Percentiles rank a stretch among this genome's conserved stretches.
Evolutionary conservation across 1,140 invertebrate species (phyloP).

Genomic region (Drosophila busckii): DNA sequence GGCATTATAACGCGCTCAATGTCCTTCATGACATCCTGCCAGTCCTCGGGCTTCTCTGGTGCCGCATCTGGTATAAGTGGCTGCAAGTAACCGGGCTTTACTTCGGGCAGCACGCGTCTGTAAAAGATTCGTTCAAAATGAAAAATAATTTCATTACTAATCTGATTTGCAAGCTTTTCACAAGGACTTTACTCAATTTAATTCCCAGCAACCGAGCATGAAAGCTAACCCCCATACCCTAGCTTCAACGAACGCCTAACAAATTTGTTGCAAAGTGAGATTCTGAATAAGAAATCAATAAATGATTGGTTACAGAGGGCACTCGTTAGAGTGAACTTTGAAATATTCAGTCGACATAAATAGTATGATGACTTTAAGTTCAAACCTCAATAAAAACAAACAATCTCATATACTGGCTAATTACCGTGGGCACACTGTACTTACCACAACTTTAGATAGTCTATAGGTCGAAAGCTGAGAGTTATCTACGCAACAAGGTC

Average conservation of each 20-base stretch:
- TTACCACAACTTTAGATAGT: too few relatives aligned
- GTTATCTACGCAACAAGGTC: too few relatives aligned
- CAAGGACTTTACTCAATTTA: slow-evolving; percentile 34
- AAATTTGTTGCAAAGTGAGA: too few relatives aligned
- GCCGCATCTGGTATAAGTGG: slow-evolving; percentile 90
- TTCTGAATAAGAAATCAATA: too few relatives aligned
- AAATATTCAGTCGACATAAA: too few relatives aligned
- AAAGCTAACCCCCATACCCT: not conserved
- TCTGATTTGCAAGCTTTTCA: slow-evolving; percentile 29
- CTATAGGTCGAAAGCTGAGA: not conserved
- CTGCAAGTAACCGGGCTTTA: slow-evolving; percentile 91
- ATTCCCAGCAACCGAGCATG: slow-evolving; percentile 1
- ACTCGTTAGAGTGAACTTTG: too few relatives aligned
- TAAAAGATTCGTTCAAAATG: slow-evolving; percentile 62
- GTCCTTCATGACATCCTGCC: slow-evolving; percentile 94
- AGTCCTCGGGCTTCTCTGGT: slow-evolving; percentile 89
- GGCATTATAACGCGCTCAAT: slow-evolving; percentile 98
- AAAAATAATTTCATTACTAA: slow-evolving; percentile 38
- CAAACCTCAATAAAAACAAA: too few relatives aligned
- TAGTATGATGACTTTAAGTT: too few relatives aligned
- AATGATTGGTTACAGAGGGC: too few relatives aligned
- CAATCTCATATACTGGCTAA: too few relatives aligned
- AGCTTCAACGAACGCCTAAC: too few relatives aligned
- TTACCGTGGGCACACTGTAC: too few relatives aligned
- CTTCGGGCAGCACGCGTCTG: slow-evolving; percentile 89